phyloP scores from a whole-genome alignment of 2,888 invertebrate genomes.

The Arctia plantaginis region DNA sequence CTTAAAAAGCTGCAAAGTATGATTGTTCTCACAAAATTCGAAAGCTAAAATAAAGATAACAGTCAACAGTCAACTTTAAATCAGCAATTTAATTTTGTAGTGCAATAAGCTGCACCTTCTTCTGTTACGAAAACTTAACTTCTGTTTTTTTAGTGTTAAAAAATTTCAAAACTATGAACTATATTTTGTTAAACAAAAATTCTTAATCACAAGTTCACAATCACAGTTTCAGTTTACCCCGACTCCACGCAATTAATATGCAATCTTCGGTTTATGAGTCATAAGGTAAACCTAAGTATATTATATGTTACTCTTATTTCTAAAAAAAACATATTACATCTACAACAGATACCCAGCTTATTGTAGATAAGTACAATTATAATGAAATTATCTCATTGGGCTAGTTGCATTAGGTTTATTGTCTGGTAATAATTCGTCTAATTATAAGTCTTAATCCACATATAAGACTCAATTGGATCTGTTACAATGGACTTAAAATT shows the following conservation, averaged over 20 bases:
- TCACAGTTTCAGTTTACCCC: neutral
- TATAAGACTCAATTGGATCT: neutral
- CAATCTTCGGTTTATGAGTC: neutral
- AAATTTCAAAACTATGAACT: neutral
- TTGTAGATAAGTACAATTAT: neutral
- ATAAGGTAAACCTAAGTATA: neutral
- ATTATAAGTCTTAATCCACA: neutral
- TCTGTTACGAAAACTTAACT: neutral
- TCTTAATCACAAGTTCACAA: neutral
- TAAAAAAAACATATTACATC: neutral
- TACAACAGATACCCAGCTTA: neutral
- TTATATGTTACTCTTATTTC: neutral
- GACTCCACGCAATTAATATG: neutral
- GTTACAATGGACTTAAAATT: neutral
- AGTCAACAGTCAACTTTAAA: neutral
- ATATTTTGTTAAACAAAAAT: neutral
- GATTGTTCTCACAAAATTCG: too few relatives aligned
- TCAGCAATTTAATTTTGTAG: neutral
- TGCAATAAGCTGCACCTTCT: neutral
- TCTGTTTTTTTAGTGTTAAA: neutral
- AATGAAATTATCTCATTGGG: neutral
- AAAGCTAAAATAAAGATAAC: neutral
- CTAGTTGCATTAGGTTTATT: too few relatives aligned
- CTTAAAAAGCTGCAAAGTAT: too few relatives aligned
- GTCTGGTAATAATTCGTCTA: neutral